Percentiles rank a stretch among this genome's conserved stretches.
phyloP scores from a whole-genome alignment of 2,888 invertebrate species.

The Fabriciana adippe region DNA sequence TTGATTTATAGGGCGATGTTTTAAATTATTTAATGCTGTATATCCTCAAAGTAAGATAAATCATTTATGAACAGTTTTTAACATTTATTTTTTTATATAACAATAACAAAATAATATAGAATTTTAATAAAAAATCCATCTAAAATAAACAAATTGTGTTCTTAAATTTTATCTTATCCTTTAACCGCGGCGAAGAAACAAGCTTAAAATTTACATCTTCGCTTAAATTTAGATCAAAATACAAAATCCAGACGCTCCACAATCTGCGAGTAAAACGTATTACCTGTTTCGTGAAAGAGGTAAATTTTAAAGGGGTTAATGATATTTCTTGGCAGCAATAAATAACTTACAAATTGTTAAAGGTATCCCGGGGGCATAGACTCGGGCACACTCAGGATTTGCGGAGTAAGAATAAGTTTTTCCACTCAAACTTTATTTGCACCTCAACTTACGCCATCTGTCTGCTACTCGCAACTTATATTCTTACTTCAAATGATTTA shows the following conservation, averaged over 20 bases:
- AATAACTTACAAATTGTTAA: slow-evolving; percentile 80
- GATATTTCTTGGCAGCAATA: slow-evolving; percentile 76
- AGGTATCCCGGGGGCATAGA: slow-evolving; percentile 72
- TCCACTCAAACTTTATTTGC: slow-evolving; percentile 80
- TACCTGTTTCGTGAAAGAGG: slow-evolving; percentile 47
- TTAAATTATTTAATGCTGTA: background rate
- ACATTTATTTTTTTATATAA: background rate
- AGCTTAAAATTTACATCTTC: slow-evolving; percentile 14
- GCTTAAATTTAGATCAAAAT: slow-evolving; percentile 22
- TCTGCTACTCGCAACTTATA: slow-evolving; percentile 67
- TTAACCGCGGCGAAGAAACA: slow-evolving; percentile 3
- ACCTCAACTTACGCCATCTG: slow-evolving; percentile 67
- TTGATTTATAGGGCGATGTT: background rate
- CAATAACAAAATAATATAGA: background rate
- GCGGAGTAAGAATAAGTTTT: slow-evolving; percentile 72
- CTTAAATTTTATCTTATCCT: background rate
- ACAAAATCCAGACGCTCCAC: slow-evolving; percentile 17
- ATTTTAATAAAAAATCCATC: background rate
- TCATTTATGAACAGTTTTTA: background rate
- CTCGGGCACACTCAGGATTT: slow-evolving; percentile 64
- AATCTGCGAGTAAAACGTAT: slow-evolving; percentile 31
- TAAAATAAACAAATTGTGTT: background rate
- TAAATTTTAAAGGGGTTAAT: slow-evolving; percentile 75
- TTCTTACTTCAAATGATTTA: slow-evolving; percentile 78
- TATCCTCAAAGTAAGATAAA: background rate